Evolutionary conservation across 1,140 invertebrate species (phyloP), one percentile per base, ranked within the genome.

Genomic region (Anastrepha obliqua): DNA sequence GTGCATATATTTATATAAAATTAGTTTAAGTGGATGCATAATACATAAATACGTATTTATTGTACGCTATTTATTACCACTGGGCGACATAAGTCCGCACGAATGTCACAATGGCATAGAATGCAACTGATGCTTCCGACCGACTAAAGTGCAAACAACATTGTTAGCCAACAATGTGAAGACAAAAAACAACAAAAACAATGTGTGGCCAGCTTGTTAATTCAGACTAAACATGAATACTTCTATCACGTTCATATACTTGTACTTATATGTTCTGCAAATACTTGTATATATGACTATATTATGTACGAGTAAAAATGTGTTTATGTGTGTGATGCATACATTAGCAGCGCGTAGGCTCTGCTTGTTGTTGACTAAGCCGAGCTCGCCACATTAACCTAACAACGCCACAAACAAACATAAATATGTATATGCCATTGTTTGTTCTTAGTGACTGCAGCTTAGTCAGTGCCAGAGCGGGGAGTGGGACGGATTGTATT

Each of bases 121-220:
- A 87, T 87, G 86, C 86, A 87, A 70, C 86, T 87, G 86, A 87
- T 87, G 86, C 47, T 70, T 87, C 65, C 86, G 39, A 17, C 51
- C 65, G 65, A 87, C 86, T 64, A 86, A 86, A 86, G 60, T 64
- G 86, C 60, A 86, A 62, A 86, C 86, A 87, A 70, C 86, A 87
- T 87, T 87, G 65, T 87, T 74, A 87, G 86, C 64, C 86, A 70
- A 58, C 86, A 74, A 58, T 70, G 44, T 7, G 42, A 15, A 74
- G 64, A 67, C 64, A 67, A 67, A 29, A 67, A 13, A 20, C 64
- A 67, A 20, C 11, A 17, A 65, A 11, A 86, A 47, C 42, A 74
- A 74, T 74, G 42, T 74, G 42, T 74, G 67, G 13, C 67, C 42
- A 39, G 42, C 42, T 39, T 67, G 64, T 67, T 67, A 67, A 67